Base-by-base conservation (phyloP, 2,113 vertebrate species). In the Halichoeres trimaculatus region DNA sequence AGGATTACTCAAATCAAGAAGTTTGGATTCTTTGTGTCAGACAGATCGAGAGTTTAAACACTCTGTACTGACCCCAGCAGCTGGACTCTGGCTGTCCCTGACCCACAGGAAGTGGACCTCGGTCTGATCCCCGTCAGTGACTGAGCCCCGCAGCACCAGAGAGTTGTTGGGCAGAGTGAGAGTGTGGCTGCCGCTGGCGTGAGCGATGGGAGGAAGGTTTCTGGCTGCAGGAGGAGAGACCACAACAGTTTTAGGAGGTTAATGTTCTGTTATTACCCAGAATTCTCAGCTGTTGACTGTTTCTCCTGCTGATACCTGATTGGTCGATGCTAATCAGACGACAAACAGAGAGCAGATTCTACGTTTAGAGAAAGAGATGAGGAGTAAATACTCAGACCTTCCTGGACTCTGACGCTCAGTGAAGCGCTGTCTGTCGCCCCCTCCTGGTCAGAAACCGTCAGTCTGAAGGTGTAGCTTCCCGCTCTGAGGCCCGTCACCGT, bases 91-190 rank as follows among this genome's bases (percentile, higher is more conserved):
- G 48, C 90, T 88, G 60, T 96, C 96, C 35, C 95, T 87, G 80
- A 92, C 93, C 97, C 97, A 98, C 52, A 94, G 74, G 89, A 93
- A 97, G 0, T 92, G 95, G 20, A 95, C 88, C n/a, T 95, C 89
- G 1, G 83, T 88, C 65, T 93, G 94, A 90, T 96, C 95, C 38
- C 94, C 93, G n/a, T 93, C 83, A 61, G 96, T 97, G 14, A 90
- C 91, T 4, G 95, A 96, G 70, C 96, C 96, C 65, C 94, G 89
- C 75, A 98, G 95, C 23, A 94, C 92, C 88, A 98, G 83, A 19
- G 95, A 95, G 83, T 93, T 97, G 92, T 96, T 96, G 83, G 97
- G 97, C 78, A 98, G 94, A 4, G 94, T 93, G 48, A 97, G 93
- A 10, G 95, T 80, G 75, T 95, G 95, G 80, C 93, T 96, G 65